phyloP scores from a whole-genome alignment of 2,113 vertebrate species.

The Triplophysa siluroides region DNA sequence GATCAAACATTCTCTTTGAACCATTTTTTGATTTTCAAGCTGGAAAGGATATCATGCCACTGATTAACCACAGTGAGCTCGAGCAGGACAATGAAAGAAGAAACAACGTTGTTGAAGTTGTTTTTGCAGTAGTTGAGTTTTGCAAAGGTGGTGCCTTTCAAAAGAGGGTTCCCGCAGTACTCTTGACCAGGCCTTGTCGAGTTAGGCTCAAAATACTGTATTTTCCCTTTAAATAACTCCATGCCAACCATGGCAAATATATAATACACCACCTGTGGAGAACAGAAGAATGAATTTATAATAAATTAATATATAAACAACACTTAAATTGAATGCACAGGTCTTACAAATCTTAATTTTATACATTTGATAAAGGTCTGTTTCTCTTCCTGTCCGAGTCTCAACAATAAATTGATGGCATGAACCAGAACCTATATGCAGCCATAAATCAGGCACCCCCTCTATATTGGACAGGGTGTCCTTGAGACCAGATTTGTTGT shows the following conservation, averaged over 20 bases:
- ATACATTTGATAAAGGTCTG: not conserved
- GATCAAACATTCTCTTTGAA: not conserved
- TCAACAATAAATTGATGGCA: not conserved
- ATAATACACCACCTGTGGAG: conserved; percentile 85
- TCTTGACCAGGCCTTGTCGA: conserved; percentile 54
- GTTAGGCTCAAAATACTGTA: conserved; percentile 74
- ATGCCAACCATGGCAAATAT: conserved; percentile 90
- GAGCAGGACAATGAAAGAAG: conserved; percentile 82
- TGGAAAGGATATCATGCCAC: conserved; percentile 93
- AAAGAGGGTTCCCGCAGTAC: conserved; percentile 81
- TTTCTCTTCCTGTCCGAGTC: not conserved
- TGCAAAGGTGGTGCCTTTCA: conserved; percentile 80
- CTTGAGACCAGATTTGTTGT: not conserved
- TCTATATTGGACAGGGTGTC: not conserved
- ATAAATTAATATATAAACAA: not conserved
- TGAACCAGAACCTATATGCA: not conserved
- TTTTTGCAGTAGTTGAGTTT: conserved; percentile 87
- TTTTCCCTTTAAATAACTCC: conserved; percentile 85
- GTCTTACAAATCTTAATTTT: not conserved
- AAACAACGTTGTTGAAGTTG: conserved; percentile 88
- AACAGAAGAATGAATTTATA: not conserved
- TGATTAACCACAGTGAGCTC: conserved; percentile 95
- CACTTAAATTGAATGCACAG: not conserved
- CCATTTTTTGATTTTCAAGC: too few species aligned
- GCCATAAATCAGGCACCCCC: not conserved